Evolutionary conservation across 2,113 vertebrate genomes (phyloP), one percentile per base, ranked within the genome.

Genomic region (Brienomyrus longianalis): DNA sequence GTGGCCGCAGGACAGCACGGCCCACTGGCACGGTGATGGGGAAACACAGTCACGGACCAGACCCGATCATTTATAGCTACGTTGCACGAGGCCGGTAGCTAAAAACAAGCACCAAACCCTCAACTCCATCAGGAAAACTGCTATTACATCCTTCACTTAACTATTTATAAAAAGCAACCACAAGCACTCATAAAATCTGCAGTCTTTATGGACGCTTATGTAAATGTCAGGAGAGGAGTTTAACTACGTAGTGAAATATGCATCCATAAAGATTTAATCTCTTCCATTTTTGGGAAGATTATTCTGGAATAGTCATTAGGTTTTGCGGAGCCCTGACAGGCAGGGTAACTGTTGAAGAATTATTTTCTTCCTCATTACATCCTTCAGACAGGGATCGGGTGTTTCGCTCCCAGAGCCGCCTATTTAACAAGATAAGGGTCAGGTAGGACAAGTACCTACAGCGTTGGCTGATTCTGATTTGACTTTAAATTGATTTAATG

Each of bases 1-100:
- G 93, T 99, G 98, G 3, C 98, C 98, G 23, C 98, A 99, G 0
- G 97, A 99, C 92, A 99, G 95, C 83, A 99, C 98, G 0, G 98
- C 98, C 98, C 98, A 99, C 98, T 99, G 87, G 83, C 86, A 43
- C 7, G 0, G 39, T 1, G 9, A 54, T 1, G 39, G 19, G 23
- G 56, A 66, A 45, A 31, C 5, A 7, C 5, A 11, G 86, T 43
- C 35, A 54, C 1, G 7, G 2, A 87, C 10, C 48, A 21, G 15
- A 13, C 6, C 2, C 3, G 0, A 17, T 23, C 4, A 84, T 23
- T 84, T 23, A 6, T 83, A 27, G 77, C 39, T 45, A 45, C 31
- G 2, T 19, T 21, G 43, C 77, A 83, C 1, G 2, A 19, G 77
- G 62, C n/a, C 9, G 3, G 62, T 11, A 66, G 62, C 62, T 66